Percentiles rank a stretch among this genome's conserved stretches.
Conservation (phyloP, 2,113 vertebrate species). For the Corythoichthys intestinalis region DNA sequence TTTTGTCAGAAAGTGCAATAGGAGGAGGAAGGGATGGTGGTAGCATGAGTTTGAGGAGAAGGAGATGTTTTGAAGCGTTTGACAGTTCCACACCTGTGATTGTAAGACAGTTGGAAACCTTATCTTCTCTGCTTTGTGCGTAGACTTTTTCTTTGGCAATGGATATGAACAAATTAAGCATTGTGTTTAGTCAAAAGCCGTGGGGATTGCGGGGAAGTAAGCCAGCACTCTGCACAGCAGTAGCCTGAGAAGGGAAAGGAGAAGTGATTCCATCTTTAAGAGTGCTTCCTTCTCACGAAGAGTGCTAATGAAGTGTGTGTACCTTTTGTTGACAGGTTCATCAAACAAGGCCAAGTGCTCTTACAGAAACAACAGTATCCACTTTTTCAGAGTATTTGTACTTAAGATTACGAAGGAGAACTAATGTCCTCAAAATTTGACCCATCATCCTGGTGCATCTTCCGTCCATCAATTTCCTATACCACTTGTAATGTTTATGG, state of each 20-base stretch:
- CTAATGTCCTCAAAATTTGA: neutral
- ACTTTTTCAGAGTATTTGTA: neutral
- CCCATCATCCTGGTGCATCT: neutral
- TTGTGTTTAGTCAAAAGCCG: conserved; percentile 68
- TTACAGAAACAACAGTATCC: conserved; percentile 18
- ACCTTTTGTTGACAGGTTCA: conserved; percentile 54
- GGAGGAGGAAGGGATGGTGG: neutral
- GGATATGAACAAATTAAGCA: conserved; percentile 79
- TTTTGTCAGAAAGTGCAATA: conserved; percentile 14
- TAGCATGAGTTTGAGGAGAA: conserved; percentile 16
- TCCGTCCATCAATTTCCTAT: neutral
- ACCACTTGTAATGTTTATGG: neutral
- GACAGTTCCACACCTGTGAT: conserved; percentile 76
- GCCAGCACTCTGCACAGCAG: conserved; percentile 58
- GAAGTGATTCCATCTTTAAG: conserved; percentile 69
- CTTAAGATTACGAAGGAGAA: neutral
- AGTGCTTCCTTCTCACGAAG: conserved; percentile 68
- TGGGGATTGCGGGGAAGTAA: conserved; percentile 64
- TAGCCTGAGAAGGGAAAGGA: conserved; percentile 62
- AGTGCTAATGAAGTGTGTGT: conserved; percentile 68
- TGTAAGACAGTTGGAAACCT: conserved; percentile 80
- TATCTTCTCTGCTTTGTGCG: conserved; percentile 74
- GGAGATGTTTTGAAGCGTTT: conserved; percentile 68
- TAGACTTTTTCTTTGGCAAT: conserved; percentile 62
- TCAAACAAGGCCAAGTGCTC: conserved; percentile 25